Base-by-base conservation (phyloP, 2,888 invertebrate genomes). In the Furcula furcula region DNA sequence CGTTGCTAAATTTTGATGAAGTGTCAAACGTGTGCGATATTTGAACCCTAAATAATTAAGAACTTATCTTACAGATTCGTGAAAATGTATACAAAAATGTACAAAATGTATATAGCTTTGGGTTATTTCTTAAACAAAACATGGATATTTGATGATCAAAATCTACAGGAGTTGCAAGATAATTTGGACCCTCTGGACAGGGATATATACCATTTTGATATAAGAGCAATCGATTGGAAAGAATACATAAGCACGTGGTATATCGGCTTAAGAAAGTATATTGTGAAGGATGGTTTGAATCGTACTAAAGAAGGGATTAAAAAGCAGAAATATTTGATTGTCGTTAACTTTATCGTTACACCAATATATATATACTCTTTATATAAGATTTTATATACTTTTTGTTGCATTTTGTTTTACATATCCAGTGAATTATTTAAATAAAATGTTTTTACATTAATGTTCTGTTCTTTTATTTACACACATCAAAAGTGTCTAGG, bases 191-290 rank as follows among this genome's bases (percentile, higher is more conserved):
- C 38, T 0, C 35, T 29, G 1, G 63, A 64, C 33, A 46, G 32
- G 6, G 30, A 38, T 5, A 49, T 63, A 3, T 63, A 53, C 18
- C 59, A 64, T 19, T 61, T 57, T n/a, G 64, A 63, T 18, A 45
- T 57, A 0, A 43, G 41, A 0, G 29, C 36, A n/a, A 49, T 64
- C 0, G 45, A 63, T 3, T 47, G 46, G 26, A 34, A 30, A 14
- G 55, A 60, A 1, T 46, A 45, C 1, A 37, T 60, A 1, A 31
- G 45, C 1, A 5, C 53, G 4, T 60, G 58, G 58, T 40, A 31
- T 4, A 32, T 60, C 0, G 60, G 60, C 0, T 7, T 58, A 0
- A 21, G 61, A 3, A 52, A 47, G 9, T 58, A 58, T 3, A 39
- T 60, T 0, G 37, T 58, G 7, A 60, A 61, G 19, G 60, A 60